A percentile compares a stretch with the other conserved stretches of the same genome.
Conservation (phyloP, 1,140 invertebrate species). For the Drosophila guanche region DNA sequence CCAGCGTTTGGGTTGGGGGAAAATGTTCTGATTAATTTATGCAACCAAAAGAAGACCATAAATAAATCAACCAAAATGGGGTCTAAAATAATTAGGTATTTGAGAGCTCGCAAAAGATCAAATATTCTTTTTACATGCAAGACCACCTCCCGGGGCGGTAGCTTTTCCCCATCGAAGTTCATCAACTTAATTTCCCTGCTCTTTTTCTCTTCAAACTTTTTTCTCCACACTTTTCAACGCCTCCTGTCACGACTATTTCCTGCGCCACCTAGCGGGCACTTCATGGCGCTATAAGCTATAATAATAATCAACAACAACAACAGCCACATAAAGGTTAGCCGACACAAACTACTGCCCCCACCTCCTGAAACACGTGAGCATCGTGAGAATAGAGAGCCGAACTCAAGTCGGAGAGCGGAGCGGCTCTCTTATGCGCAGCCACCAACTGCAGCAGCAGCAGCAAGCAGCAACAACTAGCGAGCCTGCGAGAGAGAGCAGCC, state of each 20-base stretch:
- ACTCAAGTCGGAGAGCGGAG: constrained; percentile 11
- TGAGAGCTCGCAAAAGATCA: too few species aligned
- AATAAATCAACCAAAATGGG: background rate
- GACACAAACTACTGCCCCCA: constrained; percentile 37
- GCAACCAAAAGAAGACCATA: background rate
- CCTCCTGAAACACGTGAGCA: constrained; percentile 37
- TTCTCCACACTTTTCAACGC: too few species aligned
- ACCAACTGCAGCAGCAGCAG: constrained; percentile 34
- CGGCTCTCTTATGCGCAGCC: constrained; percentile 46
- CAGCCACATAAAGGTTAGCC: constrained; percentile 35
- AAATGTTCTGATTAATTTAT: background rate
- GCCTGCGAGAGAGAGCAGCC: constrained; percentile 25
- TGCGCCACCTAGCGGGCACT: constrained; percentile 30
- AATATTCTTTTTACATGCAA: too few species aligned
- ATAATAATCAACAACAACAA: constrained; percentile 38
- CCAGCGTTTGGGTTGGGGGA: too few species aligned
- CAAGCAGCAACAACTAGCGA: constrained; percentile 38
- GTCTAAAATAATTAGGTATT: background rate
- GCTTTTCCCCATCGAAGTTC: constrained; percentile 3
- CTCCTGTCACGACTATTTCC: too few species aligned
- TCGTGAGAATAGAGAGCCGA: constrained; percentile 9
- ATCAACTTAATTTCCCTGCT: constrained; percentile 3
- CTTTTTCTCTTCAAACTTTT: too few species aligned
- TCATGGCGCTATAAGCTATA: constrained; percentile 35
- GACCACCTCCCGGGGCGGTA: background rate